phyloP scores from a whole-genome alignment of 2,113 vertebrate species.

The Tonatia bakeri region DNA sequence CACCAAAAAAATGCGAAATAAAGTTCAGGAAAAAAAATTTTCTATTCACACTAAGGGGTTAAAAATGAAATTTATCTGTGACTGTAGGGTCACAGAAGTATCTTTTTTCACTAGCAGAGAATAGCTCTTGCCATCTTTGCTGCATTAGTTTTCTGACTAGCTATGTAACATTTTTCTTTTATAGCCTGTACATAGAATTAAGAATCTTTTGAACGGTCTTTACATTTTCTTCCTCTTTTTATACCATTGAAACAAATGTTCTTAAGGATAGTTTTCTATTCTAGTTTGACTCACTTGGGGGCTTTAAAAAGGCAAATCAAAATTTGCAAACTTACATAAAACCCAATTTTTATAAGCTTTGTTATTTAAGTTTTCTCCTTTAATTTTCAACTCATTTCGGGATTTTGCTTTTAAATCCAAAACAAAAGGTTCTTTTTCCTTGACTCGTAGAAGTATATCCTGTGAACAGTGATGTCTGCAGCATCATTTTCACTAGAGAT shows the following conservation, averaged over 20 bases:
- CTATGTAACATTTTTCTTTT: background rate
- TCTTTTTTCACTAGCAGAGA: background rate
- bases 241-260: background rate
- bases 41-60: background rate
- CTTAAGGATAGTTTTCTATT: slow-evolving; percentile 9
- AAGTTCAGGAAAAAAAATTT: background rate
- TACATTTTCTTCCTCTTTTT: slow-evolving; percentile 40
- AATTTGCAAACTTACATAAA: background rate
- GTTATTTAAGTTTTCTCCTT: background rate
- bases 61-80: background rate
- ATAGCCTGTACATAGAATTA: background rate
- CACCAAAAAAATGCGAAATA: background rate
- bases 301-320: slow-evolving; percentile 1
- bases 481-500: background rate
- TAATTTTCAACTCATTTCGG: slow-evolving; percentile 48
- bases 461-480: background rate
- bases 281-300: background rate
- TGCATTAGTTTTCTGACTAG: background rate
- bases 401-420: slow-evolving; percentile 26
- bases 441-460: slow-evolving; percentile 31
- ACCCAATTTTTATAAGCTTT: background rate
- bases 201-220: slow-evolving; percentile 7
- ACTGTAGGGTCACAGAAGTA: background rate
- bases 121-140: background rate
- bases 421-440: slow-evolving; percentile 53